Evolutionary conservation across 2,888 invertebrate genomes (phyloP), one percentile per base, ranked within the genome.

Genomic region (Catocala nupta): DNA sequence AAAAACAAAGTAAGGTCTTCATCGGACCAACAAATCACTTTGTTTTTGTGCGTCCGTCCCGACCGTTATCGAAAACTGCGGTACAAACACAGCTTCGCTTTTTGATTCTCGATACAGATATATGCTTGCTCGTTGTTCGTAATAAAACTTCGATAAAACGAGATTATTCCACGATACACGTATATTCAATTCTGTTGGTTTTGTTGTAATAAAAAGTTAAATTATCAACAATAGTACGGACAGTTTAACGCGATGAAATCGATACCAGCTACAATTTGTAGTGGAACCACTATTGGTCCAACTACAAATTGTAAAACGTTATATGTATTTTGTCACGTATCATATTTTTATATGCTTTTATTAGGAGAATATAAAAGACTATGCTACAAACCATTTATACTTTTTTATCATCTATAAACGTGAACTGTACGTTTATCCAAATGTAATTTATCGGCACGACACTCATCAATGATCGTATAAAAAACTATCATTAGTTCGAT

Each of bases 21-120:
- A 89, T 89, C 87, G 81, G 68, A 79, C 79, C 82, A 82, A 91
- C 90, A 91, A 90, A 90, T 90, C 88, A 89, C 85, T 84, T 81
- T 75, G 82, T 87, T 89, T 89, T 90, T 87, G 78, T 78, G 63
- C 56, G 47, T 56, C 75, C 68, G 66, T 60, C 75, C 68, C 68
- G 64, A 63, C 74, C 65, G 71, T 75, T 81, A 83, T 84, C 82
- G 70, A 71, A 58, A 71, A 69, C 65, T 74, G 76, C 77, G 73
- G 74, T 70, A 68, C 70, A 71, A 81, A 86, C 87, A 88, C 77
- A 80, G 80, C 77, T 83, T 84, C 79, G 84, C 84, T 83, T 77
- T 83, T 76, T 78, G 74, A 74, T 73, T 69, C 56, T 71, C 71
- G 59, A 70, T 78, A 70, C 59, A 74, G 72, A 71, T 72, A 77